Conservation (phyloP, 2,113 vertebrate genomes). For the Macquaria australasica region DNA sequence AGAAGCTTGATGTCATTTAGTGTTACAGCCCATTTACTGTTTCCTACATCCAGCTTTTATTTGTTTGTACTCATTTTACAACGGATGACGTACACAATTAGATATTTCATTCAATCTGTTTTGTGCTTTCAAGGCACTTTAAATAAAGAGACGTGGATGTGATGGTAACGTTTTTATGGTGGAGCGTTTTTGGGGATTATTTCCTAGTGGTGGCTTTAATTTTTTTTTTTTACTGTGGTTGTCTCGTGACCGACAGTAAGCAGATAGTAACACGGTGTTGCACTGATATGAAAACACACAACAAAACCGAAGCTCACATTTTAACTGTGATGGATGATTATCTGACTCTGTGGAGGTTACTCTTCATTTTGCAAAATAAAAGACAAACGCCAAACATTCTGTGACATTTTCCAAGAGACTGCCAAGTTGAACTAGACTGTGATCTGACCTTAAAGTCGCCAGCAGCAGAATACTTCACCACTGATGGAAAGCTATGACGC, state of each 20-base stretch:
- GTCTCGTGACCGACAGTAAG: neutral
- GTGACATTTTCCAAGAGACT: neutral
- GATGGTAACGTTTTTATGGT: neutral
- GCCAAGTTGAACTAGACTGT: neutral
- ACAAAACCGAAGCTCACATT: neutral
- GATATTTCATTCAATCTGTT: neutral
- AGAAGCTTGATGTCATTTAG: neutral
- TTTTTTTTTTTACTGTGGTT: neutral
- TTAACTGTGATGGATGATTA: too few species aligned
- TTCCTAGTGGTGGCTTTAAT: neutral
- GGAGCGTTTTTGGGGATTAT: neutral
- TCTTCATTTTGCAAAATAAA: neutral
- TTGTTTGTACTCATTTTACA: neutral
- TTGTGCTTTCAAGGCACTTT: neutral
- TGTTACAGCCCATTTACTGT: neutral
- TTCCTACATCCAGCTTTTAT: neutral
- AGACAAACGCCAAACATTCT: neutral
- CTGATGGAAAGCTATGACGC: neutral
- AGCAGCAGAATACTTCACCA: neutral
- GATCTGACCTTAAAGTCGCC: constrained; percentile 1
- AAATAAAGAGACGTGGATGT: neutral
- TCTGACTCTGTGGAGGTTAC: too few species aligned
- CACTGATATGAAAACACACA: neutral
- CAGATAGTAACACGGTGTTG: neutral
- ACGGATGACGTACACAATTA: neutral